Conservation (phyloP, 2,113 vertebrate genomes). For the Podarcis cretensis region DNA sequence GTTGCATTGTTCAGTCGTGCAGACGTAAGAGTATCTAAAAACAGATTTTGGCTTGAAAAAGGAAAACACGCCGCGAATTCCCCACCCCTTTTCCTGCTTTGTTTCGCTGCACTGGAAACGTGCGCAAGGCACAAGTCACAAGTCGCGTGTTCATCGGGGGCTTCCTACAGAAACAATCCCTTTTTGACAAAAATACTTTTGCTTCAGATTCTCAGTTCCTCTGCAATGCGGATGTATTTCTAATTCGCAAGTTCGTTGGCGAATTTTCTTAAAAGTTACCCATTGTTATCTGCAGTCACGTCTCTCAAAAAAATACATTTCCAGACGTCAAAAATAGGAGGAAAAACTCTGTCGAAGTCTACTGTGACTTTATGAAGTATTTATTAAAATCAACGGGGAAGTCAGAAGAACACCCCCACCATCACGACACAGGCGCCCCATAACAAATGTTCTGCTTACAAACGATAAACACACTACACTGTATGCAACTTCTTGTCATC, state of each 20-base stretch:
- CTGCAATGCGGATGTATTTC: conserved; percentile 81
- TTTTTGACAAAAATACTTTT: conserved; percentile 67
- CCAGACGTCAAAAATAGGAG: not conserved
- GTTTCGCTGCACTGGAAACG: conserved; percentile 59
- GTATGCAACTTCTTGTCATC: conserved; percentile 68
- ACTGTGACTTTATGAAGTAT: conserved; percentile 65
- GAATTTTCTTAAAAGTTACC: conserved; percentile 48
- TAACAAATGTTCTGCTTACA: conserved; percentile 19
- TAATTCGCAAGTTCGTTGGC: conserved; percentile 69
- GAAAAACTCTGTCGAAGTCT: conserved; percentile 48
- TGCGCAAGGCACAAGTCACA: conserved; percentile 43
- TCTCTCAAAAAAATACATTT: conserved; percentile 33
- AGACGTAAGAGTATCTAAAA: not conserved
- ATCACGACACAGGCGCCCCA: conserved; percentile 11
- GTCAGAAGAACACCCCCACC: conserved; percentile 71
- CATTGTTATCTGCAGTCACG: conserved; percentile 39
- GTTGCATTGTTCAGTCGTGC: conserved; percentile 36
- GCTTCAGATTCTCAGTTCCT: conserved; percentile 64
- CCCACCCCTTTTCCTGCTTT: conserved; percentile 61
- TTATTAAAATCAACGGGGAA: conserved; percentile 45
- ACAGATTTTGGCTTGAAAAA: not conserved
- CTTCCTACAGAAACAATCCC: conserved; percentile 52
- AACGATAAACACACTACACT: conserved; percentile 41
- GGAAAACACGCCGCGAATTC: not conserved
- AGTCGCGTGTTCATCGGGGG: conserved; percentile 46